Evolutionary conservation across 2,113 vertebrate genomes (phyloP), one percentile per base, ranked within the genome.

Genomic region (Dasyornis broadbenti): DNA sequence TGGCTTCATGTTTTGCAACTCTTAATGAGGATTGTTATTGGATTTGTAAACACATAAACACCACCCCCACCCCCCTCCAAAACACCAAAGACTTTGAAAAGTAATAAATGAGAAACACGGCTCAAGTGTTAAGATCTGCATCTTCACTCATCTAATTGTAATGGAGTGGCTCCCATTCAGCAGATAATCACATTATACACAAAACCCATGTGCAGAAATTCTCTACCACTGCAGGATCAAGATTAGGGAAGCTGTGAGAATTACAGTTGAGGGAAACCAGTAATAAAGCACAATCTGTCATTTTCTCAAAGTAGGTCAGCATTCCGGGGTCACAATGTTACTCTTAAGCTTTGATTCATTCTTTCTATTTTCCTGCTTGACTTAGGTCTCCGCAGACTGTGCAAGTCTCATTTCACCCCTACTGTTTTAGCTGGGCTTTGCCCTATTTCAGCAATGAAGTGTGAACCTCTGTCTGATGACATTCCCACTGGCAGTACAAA

Each of bases 1-100:
- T 91, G 92, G 90, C 94, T 97, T 77, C 90, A 75, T 98, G 97
- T 98, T 98, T 97, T 97, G 95, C 91, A 93, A 72, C 96, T 97
- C 88, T 71, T 96, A 97, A 97, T 94, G 96, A 97, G 97, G 94
- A 97, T 98, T 96, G 97, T 97, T 97, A 96, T 40, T 96, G 95
- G 94, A 92, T 97, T 96, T 96, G 95, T 97, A 98, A 97, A 98
- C 96, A 97, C n/a, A 69, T 57, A 49, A 91, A 92, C 86, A 90
- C 45, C 47, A 44, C 12, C 13, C 9, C 15, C 10, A 33, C 35
- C 35, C 19, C 37, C 18, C 7, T 11, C 22, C 28, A 14, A 82
- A 68, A 40, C 56, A 86, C 87, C 94, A 47, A 96, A 91, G 85
- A 94, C 85, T 98, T 97, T 96, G 84, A 91, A 91, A 97, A 97